Percentiles rank a stretch among this genome's conserved stretches.
Evolutionary conservation across 1,140 invertebrate genomes (phyloP).

Genomic region (Caenorhabditis briggsae): DNA sequence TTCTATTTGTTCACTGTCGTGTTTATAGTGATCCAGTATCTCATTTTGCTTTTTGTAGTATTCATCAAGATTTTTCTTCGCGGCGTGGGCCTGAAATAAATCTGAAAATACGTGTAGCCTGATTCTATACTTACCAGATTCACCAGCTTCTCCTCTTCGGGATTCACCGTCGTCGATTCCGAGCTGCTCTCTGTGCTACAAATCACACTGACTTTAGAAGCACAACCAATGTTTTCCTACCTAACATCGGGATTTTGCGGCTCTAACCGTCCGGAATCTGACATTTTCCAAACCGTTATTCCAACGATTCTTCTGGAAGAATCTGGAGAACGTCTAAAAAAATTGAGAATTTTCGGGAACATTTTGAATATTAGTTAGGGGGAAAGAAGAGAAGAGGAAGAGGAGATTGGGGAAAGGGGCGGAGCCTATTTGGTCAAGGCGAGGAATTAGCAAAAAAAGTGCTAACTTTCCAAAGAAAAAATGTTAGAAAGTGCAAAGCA

Average conservation of each 20-base stretch:
- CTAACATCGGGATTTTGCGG: not conserved
- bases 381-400: not conserved
- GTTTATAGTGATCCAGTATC: constrained; percentile 66
- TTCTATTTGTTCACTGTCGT: constrained; percentile 66
- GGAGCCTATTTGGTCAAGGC: too few species aligned
- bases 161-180: not conserved
- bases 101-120: not conserved
- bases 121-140: not conserved
- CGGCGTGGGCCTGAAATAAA: constrained; percentile 37
- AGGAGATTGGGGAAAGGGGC: too few species aligned
- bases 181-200: not conserved
- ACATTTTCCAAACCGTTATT: not conserved
- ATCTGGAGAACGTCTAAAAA: too few species aligned
- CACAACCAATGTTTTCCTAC: not conserved
- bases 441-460: too few species aligned
- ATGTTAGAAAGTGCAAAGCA: too few species aligned
- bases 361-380: too few species aligned
- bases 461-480: too few species aligned
- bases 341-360: too few species aligned
- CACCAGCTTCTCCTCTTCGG: constrained; percentile 17
- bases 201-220: too few species aligned
- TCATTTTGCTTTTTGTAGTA: constrained; percentile 68
- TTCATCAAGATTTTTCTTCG: constrained; percentile 60
- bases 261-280: not conserved
- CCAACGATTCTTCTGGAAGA: too few species aligned